A percentile compares a stretch with the other conserved stretches of the same genome.
Conservation (phyloP, 35 echinoderm and acorn worm species). For the Nesometra sesokonis region DNA sequence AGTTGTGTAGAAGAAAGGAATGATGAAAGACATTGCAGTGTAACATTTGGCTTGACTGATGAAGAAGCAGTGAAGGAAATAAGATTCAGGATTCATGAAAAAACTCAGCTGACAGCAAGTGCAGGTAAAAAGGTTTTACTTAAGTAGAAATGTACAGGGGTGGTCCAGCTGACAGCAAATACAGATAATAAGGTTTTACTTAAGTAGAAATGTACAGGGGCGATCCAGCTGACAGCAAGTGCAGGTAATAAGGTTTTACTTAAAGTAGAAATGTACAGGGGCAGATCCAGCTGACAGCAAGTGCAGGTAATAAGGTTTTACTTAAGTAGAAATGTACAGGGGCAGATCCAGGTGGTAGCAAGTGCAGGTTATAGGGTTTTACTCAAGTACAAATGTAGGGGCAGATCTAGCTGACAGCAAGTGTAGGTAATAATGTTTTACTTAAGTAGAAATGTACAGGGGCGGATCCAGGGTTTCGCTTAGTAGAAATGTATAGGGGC, state of each 20-base stretch:
- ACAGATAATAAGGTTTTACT: slow-evolving; percentile 32
- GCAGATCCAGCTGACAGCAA: slow-evolving; percentile 82
- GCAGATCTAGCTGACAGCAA: slow-evolving; percentile 81
- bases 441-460: no score
- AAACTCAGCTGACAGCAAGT: slow-evolving; percentile 86
- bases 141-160: no score
- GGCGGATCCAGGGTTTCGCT: no score
- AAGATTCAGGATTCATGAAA: slow-evolving; percentile 78
- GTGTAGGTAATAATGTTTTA: slow-evolving; percentile 47
- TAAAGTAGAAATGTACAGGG: no score
- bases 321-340: no score
- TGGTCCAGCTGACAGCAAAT: slow-evolving; percentile 85
- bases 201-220: no score
- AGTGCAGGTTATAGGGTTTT: slow-evolving; percentile 58
- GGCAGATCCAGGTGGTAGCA: slow-evolving; percentile 68
- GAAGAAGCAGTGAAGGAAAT: slow-evolving; percentile 88
- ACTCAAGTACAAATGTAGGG: no score
- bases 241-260: slow-evolving; percentile 37
- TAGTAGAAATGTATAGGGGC: no score
- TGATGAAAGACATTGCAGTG: not conserved
- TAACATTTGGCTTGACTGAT: slow-evolving; percentile 44
- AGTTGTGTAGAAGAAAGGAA: not conserved
- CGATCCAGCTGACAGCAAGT: slow-evolving; percentile 87
- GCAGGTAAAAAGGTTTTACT: slow-evolving; percentile 37
- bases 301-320: slow-evolving; percentile 50